Conservation (phyloP, 2,113 vertebrate genomes). For the Penelope pileata region DNA sequence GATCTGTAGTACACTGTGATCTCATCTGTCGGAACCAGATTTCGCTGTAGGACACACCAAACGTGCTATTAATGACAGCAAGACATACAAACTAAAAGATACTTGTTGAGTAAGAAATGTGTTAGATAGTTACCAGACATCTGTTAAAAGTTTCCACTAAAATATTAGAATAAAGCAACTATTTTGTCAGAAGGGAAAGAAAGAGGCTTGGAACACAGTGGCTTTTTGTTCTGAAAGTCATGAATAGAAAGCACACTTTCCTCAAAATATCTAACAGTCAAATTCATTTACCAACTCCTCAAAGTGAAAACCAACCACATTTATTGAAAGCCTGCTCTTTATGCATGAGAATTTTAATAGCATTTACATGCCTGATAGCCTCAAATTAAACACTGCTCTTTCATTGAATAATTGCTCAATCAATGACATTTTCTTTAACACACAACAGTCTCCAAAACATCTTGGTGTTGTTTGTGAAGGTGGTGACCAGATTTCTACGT, state of each 20-base stretch:
- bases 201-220: background rate
- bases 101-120: background rate
- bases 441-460: background rate
- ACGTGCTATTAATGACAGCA: background rate
- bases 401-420: background rate
- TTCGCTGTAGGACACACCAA: conserved; percentile 76
- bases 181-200: background rate
- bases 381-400: background rate
- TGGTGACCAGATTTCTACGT: background rate
- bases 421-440: background rate
- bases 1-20: conserved; percentile 88
- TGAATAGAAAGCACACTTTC: too few species aligned
- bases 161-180: background rate
- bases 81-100: background rate
- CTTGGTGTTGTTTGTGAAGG: background rate
- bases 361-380: background rate
- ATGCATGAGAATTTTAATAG: background rate
- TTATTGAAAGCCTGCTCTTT: background rate
- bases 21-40: conserved; percentile 93
- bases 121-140: background rate
- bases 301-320: background rate
- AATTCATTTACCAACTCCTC: too few species aligned
- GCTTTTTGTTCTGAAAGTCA: background rate
- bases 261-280: background rate
- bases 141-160: background rate